These are phyloP conservation scores for Anastrepha ludens DNA, from an alignment of 1,140 invertebrate species.

Conservation along the genomic window DNA sequence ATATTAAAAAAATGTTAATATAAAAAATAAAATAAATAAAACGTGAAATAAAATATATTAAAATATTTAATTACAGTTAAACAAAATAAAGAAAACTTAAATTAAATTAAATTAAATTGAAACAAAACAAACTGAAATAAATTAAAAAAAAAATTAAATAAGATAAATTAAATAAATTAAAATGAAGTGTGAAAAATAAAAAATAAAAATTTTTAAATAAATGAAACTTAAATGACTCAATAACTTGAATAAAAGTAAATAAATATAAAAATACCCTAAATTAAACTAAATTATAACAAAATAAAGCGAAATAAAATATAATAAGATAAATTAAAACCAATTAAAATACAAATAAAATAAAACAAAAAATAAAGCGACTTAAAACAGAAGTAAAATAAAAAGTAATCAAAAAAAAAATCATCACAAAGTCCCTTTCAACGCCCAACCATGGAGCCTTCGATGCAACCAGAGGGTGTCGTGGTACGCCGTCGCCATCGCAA, in stretches of 20 bases:
- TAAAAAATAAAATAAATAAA: not conserved
- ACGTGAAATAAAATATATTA: too few relatives aligned
- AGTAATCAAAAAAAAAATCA: not conserved
- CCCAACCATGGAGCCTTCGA: not conserved
- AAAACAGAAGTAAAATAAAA: not conserved
- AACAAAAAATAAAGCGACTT: not conserved
- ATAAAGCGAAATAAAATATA: not conserved
- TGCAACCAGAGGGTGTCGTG: slow-evolving; percentile 33
- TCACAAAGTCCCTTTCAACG: not conserved
- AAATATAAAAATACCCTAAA: not conserved
- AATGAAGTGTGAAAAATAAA: too few relatives aligned
- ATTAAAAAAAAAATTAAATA: too few relatives aligned
- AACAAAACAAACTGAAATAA: too few relatives aligned
- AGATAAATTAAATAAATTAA: too few relatives aligned
- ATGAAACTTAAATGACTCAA: too few relatives aligned
- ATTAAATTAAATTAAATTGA: not conserved
- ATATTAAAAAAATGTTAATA: too few relatives aligned
- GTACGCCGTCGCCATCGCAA: slow-evolving; percentile 62
- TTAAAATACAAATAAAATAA: not conserved
- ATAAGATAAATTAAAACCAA: not conserved
- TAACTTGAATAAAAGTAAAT: too few relatives aligned
- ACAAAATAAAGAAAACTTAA: not conserved
- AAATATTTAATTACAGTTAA: too few relatives aligned
- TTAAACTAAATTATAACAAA: not conserved
- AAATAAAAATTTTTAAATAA: too few relatives aligned